Base-by-base conservation (phyloP, 1,140 invertebrate species). In the Aphaenogaster floridana region DNA sequence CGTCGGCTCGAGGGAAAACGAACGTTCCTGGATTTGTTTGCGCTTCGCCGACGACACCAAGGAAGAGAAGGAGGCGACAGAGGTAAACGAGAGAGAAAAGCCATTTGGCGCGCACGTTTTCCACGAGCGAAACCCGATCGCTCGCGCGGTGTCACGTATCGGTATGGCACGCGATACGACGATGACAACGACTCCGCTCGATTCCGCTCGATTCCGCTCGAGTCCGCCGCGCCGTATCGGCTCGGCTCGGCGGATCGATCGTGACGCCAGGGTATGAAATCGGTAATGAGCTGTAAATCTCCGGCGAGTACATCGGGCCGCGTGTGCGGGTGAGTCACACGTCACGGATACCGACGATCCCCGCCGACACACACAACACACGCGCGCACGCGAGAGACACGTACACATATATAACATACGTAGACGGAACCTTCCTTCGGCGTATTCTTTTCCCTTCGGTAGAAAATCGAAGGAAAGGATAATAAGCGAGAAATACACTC, bases 231-330 rank as follows among this genome's bases (percentile, higher is more conserved):
- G 61, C 61, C 63, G 36, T 2, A 8, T 8, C 69, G 69, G 8
- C 68, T 36, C 64, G 52, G 71, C 83, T 42, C 84, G 59, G 64
- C 74, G 68, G 81, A 83, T 86, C 87, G 89, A 91, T 90, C 89
- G 88, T 88, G 92, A 91, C 85, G 85, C 84, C 88, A 79, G 91
- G 89, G 88, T 92, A 93, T 93, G 93, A 95, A 95, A 94, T 95
- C 93, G 93, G 93, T 95, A 95, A 95, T 95, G 94, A 95, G 94
- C 94, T 95, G 94, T 94, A 95, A 95, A 95, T 93, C 92, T 91
- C 64, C 61, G 63, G 45, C 72, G 78, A 74, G 86, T 64, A 63
- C 80, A 57, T 57, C 83, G 81, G 72, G 54, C 54, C 89, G 92
- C 93, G 91, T 90, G 93, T 87, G 91, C 91, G 91, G 90, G 90